Percentiles rank a stretch among this genome's conserved stretches.
These are phyloP conservation scores for Drosophila albomicans DNA, from an alignment of 1,140 invertebrate genomes.

Conservation along the genomic window DNA sequence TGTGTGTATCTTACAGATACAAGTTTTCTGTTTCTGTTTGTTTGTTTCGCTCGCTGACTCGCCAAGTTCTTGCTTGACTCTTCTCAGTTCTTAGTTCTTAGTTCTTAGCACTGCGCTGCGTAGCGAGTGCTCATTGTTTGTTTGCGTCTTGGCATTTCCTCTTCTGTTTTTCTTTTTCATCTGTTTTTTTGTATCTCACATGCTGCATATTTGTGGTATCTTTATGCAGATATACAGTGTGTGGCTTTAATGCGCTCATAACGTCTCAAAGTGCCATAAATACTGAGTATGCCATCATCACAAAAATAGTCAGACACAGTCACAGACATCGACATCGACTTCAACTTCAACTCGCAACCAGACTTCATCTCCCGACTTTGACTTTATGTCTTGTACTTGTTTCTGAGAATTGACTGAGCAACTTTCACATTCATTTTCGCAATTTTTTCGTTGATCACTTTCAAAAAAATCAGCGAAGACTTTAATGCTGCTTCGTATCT, in stretches of 20 bases:
- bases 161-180: not conserved
- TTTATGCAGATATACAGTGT: conserved; percentile 32
- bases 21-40: conserved; percentile 70
- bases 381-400: conserved; percentile 16
- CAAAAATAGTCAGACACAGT: not conserved
- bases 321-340: not conserved
- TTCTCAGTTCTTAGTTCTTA: conserved; percentile 22
- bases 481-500: too few relatives aligned
- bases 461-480: conserved; percentile 41
- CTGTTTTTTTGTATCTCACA: conserved; percentile 1
- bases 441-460: conserved; percentile 58
- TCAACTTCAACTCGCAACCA: not conserved
- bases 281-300: conserved; percentile 2
- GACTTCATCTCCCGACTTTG: not conserved
- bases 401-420: conserved; percentile 38
- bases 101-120: conserved; percentile 5
- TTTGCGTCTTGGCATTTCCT: conserved; percentile 66
- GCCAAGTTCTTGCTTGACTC: conserved; percentile 47
- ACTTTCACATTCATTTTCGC: conserved; percentile 79
- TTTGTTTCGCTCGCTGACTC: conserved; percentile 75
- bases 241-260: conserved; percentile 21
- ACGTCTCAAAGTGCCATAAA: conserved; percentile 33
- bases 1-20: conserved; percentile 44
- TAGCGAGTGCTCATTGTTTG: conserved; percentile 54
- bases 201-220: conserved; percentile 48